These are phyloP conservation scores for Isichthys henryi DNA, from an alignment of 2,113 vertebrate species.

Conservation along the genomic window DNA sequence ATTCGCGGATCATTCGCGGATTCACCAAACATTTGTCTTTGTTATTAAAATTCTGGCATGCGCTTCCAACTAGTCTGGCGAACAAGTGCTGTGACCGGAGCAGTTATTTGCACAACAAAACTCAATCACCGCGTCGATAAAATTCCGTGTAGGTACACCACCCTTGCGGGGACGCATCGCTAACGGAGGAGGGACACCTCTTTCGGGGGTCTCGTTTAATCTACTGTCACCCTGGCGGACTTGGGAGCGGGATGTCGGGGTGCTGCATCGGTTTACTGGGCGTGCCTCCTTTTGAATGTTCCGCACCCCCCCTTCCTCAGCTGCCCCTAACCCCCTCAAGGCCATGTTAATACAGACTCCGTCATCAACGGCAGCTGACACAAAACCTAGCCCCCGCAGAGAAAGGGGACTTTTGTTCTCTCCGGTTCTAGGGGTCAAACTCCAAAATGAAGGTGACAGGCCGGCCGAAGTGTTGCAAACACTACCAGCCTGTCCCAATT, in stretches of 20 bases:
- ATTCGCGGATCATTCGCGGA: not conserved
- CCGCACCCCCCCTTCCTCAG: constrained; percentile 10
- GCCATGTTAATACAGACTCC: constrained; percentile 7
- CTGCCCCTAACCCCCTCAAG: constrained; percentile 17
- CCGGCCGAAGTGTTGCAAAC: constrained; percentile 3
- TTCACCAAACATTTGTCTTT: not conserved
- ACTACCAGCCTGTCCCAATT: constrained; percentile 1
- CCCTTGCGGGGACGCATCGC: not conserved
- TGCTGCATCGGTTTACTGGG: constrained; percentile 48
- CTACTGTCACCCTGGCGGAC: not conserved
- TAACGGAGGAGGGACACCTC: not conserved
- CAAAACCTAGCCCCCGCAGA: not conserved
- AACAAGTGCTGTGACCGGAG: constrained; percentile 29
- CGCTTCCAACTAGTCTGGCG: constrained; percentile 38
- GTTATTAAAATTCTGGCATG: constrained; percentile 38
- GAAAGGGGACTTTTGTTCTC: constrained; percentile 22
- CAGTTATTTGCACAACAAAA: constrained; percentile 29
- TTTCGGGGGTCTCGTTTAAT: not conserved
- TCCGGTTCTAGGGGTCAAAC: constrained; percentile 6
- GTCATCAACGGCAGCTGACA: constrained; percentile 27
- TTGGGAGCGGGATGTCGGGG: constrained; percentile 40
- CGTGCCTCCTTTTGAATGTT: constrained; percentile 53
- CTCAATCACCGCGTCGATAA: not conserved
- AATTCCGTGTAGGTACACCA: not conserved
- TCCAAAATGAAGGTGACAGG: constrained; percentile 13